Evolutionary conservation across 2,888 invertebrate genomes (phyloP).

Genomic region (Gnatocerus cornutus): DNA sequence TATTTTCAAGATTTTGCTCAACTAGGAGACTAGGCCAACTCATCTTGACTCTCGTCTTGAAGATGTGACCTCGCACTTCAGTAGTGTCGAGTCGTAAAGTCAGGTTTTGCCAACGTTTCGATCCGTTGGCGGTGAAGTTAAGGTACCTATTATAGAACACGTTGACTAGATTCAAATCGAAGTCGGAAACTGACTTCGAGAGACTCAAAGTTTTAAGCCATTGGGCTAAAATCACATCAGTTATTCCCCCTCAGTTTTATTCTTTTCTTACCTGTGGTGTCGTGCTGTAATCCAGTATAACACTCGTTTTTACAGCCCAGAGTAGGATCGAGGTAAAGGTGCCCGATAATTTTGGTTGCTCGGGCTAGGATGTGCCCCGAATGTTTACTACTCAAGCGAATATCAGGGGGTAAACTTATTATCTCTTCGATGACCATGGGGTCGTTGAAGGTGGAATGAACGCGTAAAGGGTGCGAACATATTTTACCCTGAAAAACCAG

Average conservation of each 20-base stretch:
- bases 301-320: conserved; percentile 82
- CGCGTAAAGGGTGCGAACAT: conserved; percentile 83
- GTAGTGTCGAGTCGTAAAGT: conserved; percentile 85
- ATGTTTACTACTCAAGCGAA: conserved; percentile 75
- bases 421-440: conserved; percentile 85
- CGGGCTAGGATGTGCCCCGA: conserved; percentile 72
- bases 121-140: conserved; percentile 71
- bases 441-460: conserved; percentile 87
- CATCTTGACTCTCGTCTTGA: conserved; percentile 79
- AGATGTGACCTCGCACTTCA: conserved; percentile 78
- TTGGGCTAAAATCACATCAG: conserved; percentile 77
- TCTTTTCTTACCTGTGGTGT: conserved; percentile 75
- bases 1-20: conserved; percentile 67
- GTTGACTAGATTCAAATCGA: conserved; percentile 80
- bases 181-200: conserved; percentile 79
- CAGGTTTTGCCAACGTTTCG: conserved; percentile 77
- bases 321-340: conserved; percentile 82
- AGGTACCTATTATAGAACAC: conserved; percentile 77
- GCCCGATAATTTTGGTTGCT: conserved; percentile 74
- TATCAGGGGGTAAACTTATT: conserved; percentile 76
- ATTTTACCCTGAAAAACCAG: conserved; percentile 79
- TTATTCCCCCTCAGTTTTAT: too few species aligned
- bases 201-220: conserved; percentile 80
- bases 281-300: conserved; percentile 83
- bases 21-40: conserved; percentile 78